Evolutionary conservation across 2,113 vertebrate genomes (phyloP).

Genomic region (Pholis gunnellus): DNA sequence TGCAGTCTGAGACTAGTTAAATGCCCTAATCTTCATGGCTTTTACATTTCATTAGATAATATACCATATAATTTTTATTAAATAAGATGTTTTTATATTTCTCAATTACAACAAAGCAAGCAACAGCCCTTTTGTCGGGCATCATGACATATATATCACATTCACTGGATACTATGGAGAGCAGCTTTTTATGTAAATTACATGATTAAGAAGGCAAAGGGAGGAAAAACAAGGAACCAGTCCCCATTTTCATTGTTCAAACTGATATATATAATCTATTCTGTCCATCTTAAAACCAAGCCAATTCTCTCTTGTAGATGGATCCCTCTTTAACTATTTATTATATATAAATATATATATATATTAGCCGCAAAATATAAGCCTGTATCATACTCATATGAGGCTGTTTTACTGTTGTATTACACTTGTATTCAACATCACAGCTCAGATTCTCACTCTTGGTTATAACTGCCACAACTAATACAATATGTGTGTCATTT

Average conservation of each 20-base stretch:
- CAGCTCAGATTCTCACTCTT: background rate
- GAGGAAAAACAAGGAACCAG: background rate
- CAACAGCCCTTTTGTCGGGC: background rate
- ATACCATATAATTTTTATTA: background rate
- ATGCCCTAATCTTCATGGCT: background rate
- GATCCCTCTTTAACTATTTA: background rate
- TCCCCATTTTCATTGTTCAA: background rate
- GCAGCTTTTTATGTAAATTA: background rate
- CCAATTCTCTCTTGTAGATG: background rate
- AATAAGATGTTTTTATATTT: background rate
- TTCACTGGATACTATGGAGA: background rate
- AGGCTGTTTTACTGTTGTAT: background rate
- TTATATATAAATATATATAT: no score
- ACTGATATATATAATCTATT: background rate
- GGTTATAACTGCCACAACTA: background rate
- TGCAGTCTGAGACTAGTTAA: background rate
- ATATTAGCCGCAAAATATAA: no score
- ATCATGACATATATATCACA: background rate
- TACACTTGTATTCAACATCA: background rate
- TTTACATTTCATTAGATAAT: background rate
- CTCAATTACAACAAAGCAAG: background rate
- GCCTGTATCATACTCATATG: background rate
- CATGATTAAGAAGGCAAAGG: background rate
- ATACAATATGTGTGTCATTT: background rate
- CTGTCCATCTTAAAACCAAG: background rate